A percentile compares a stretch with the other conserved stretches of the same genome.
Conservation (phyloP, 2,797 vertebrate genomes). For the Onychomys arenicola region DNA sequence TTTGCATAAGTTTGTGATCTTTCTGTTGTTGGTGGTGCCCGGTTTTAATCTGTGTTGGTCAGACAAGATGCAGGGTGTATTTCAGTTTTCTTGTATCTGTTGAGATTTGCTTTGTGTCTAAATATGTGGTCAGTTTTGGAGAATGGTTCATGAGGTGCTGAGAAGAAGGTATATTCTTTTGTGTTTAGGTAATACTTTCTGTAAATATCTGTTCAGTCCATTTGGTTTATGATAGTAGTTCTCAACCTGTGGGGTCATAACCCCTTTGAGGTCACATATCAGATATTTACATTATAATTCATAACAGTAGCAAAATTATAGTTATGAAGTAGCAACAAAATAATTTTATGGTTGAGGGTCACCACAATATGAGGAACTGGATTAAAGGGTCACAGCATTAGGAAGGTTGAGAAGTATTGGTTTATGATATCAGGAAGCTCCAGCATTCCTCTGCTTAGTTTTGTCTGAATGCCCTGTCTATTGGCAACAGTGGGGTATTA, state of each 20-base stretch:
- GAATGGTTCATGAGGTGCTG: neutral
- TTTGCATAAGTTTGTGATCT: neutral
- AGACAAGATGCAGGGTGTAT: neutral
- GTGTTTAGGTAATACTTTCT: neutral
- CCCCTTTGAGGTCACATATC: too few species aligned
- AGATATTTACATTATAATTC: too few species aligned
- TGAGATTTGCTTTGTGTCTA: neutral
- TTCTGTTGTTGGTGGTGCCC: neutral
- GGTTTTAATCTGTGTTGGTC: neutral
- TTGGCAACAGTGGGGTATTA: neutral
- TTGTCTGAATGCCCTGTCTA: neutral
- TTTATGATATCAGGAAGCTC: neutral
- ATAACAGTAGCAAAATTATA: too few species aligned
- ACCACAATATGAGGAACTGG: too few species aligned
- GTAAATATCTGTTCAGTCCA: neutral
- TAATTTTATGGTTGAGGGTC: too few species aligned
- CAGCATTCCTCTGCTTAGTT: neutral
- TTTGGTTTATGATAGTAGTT: neutral
- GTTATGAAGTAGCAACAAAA: too few species aligned
- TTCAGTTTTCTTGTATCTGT: neutral
- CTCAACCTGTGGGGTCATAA: too few species aligned
- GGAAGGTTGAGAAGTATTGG: too few species aligned
- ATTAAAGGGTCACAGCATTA: too few species aligned
- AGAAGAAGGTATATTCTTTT: neutral
- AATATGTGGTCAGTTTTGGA: neutral